phyloP scores from a whole-genome alignment of 92 coral and sea anemone species.

The Heteractis magnifica region DNA sequence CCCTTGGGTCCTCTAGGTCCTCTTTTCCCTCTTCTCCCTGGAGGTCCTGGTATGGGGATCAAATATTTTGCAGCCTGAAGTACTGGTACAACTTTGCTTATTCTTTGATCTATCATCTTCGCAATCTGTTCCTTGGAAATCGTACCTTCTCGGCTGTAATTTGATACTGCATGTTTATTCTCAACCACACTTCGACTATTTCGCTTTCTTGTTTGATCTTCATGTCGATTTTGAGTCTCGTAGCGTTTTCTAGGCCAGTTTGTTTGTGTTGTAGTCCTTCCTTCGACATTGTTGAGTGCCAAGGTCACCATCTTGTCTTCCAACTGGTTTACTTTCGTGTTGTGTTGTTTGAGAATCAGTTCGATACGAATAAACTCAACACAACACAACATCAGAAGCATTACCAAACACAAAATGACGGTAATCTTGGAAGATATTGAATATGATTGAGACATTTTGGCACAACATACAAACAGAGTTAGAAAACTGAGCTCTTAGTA shows the following conservation, averaged over 20 bases:
- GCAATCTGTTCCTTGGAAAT: background rate
- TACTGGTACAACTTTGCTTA: background rate
- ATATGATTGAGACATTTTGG: no score
- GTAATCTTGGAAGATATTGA: no score
- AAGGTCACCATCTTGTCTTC: background rate
- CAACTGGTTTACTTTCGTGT: conserved; percentile 4
- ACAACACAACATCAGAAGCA: conserved; percentile 2
- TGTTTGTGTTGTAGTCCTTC: background rate
- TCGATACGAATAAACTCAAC: conserved; percentile 20
- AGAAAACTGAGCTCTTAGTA: no score
- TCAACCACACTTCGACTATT: no score
- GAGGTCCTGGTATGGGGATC: no score
- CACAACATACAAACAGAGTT: no score
- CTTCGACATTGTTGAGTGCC: background rate
- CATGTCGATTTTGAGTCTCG: background rate
- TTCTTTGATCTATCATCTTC: background rate
- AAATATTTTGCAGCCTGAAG: background rate
- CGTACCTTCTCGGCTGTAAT: no score
- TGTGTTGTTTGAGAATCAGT: background rate
- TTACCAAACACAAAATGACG: background rate
- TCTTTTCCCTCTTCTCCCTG: no score
- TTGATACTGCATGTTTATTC: no score
- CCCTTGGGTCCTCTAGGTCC: no score
- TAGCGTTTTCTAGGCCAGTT: no score
- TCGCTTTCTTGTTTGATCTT: background rate